phyloP scores from a whole-genome alignment of 2,113 vertebrate species.

The Conger conger region DNA sequence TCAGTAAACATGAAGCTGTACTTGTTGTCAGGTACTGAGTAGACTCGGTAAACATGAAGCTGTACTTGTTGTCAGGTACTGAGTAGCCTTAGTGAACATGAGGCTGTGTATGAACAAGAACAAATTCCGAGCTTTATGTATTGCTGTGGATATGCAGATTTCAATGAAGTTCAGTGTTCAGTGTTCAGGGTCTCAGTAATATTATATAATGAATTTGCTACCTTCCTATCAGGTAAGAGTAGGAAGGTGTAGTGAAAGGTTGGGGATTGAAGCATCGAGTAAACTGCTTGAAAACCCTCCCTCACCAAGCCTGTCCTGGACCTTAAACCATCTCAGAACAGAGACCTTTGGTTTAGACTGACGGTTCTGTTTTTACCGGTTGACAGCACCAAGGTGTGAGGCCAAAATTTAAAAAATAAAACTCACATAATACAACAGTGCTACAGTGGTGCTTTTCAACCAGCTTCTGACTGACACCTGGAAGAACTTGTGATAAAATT shows the following conservation, averaged over 20 bases:
- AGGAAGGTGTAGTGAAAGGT: background rate
- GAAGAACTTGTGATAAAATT: background rate
- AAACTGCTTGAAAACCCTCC: background rate
- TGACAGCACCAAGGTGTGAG: conserved; percentile 67
- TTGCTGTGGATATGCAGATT: no score
- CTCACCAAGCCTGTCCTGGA: conserved; percentile 51
- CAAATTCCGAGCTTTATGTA: no score
- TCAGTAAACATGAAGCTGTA: background rate
- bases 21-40: background rate
- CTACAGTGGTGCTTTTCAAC: background rate
- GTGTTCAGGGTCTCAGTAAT: no score
- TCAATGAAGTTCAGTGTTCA: no score
- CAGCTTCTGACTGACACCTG: background rate
- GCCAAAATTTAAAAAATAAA: conserved; percentile 39
- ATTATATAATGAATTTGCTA: no score
- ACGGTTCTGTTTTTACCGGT: conserved; percentile 51
- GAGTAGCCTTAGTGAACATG: background rate
- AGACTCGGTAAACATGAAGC: background rate
- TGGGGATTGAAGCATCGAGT: background rate
- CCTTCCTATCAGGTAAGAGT: no score
- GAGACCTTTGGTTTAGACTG: conserved; percentile 56
- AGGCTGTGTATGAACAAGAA: no score
- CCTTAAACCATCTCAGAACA: conserved; percentile 56
- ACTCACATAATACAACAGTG: background rate
- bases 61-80: background rate